Evolutionary conservation across 2,113 vertebrate species (phyloP).

Genomic region (Galeopterus variegatus): DNA sequence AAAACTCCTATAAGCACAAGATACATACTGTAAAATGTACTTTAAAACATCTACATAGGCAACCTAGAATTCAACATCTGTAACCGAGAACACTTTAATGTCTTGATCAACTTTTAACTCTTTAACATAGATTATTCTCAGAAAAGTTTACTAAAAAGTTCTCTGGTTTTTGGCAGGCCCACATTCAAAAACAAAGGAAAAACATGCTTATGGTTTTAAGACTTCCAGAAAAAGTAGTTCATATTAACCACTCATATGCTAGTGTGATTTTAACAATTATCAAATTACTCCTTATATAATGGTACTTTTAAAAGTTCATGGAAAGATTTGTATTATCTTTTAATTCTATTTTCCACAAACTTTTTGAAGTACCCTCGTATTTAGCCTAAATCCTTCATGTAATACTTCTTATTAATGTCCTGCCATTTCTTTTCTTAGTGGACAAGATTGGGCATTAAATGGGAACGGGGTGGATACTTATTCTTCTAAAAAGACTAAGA

Average conservation of each 20-base stretch:
- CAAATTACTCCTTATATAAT: not conserved
- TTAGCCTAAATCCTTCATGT: conserved; percentile 15
- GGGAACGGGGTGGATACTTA: not conserved
- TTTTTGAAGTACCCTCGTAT: too few species aligned
- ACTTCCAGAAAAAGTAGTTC: conserved; percentile 38
- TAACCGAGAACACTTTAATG: conserved; percentile 8
- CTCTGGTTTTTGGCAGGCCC: not conserved
- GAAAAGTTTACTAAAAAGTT: conserved; percentile 13
- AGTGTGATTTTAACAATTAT: not conserved
- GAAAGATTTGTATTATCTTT: too few species aligned
- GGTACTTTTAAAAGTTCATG: too few species aligned
- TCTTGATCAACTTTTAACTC: conserved; percentile 42
- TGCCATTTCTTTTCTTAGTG: not conserved
- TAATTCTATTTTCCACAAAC: too few species aligned
- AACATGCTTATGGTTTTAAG: not conserved
- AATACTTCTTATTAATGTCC: not conserved
- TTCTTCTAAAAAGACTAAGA: conserved; percentile 23
- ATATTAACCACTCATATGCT: not conserved
- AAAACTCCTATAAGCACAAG: not conserved
- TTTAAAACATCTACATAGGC: not conserved
- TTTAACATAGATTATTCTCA: conserved; percentile 49
- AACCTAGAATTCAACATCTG: conserved; percentile 13
- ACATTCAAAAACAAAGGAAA: conserved; percentile 59
- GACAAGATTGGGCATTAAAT: conserved; percentile 10
- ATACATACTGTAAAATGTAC: not conserved